These are phyloP conservation scores for Caenorhabditis afra DNA, from an alignment of 2,888 invertebrate species.

Conservation along the genomic window DNA sequence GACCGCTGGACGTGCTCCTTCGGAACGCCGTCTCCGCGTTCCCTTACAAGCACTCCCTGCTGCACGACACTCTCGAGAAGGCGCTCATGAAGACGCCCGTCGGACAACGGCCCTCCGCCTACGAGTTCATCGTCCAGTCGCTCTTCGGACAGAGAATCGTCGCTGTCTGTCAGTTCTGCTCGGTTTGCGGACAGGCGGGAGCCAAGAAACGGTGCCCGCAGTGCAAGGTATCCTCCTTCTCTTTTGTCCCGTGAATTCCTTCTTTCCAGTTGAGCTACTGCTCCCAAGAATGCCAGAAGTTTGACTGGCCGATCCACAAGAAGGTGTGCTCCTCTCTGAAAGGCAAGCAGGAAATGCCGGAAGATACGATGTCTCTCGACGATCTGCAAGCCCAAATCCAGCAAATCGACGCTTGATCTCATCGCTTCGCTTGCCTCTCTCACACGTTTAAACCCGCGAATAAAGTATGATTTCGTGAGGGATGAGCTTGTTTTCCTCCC, in stretches of 20 bases:
- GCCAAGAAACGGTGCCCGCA: conserved; percentile 94
- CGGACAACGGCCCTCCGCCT: conserved; percentile 74
- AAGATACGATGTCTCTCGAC: conserved; percentile 46
- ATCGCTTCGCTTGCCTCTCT: background rate
- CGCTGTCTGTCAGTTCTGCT: conserved; percentile 85
- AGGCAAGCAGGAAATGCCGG: conserved; percentile 11
- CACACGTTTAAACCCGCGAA: conserved; percentile 9
- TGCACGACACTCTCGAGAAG: conserved; percentile 87
- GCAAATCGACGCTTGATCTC: conserved; percentile 48
- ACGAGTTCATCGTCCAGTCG: conserved; percentile 74
- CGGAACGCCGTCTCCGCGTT: conserved; percentile 92
- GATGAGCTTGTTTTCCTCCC: conserved; percentile 8
- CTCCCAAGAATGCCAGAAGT: conserved; percentile 92
- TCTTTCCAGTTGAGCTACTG: conserved; percentile 88
- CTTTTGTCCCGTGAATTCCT: background rate
- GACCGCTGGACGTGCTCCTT: conserved; percentile 85
- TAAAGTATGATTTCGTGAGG: conserved; percentile 9
- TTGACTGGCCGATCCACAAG: conserved; percentile 85
- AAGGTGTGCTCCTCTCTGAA: conserved; percentile 65
- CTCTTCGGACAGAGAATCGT: conserved; percentile 78
- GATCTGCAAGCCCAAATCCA: conserved; percentile 57
- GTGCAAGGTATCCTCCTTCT: conserved; percentile 87
- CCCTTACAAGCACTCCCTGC: conserved; percentile 91
- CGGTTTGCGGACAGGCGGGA: conserved; percentile 91
- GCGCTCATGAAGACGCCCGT: conserved; percentile 64